Evolutionary conservation across 2,888 invertebrate species (phyloP).

Genomic region (Muscina levida): DNA sequence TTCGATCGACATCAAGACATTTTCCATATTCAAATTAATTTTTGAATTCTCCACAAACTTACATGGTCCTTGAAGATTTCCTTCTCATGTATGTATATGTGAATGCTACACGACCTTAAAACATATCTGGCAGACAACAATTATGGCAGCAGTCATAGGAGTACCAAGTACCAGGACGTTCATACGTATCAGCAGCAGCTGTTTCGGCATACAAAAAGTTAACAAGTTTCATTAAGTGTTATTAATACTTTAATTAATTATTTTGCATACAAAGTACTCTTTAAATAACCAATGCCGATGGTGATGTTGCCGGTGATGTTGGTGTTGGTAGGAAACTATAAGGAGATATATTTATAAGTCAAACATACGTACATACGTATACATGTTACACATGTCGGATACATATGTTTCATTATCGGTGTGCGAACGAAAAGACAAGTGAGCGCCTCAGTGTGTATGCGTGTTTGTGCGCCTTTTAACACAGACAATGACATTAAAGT

Average conservation of each 20-base stretch:
- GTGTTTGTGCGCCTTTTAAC: neutral
- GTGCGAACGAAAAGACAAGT: too few species aligned
- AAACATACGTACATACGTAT: neutral
- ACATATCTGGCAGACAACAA: slow-evolving; percentile 8
- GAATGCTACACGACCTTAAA: neutral
- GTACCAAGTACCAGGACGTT: neutral
- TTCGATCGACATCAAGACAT: too few species aligned
- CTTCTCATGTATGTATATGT: neutral
- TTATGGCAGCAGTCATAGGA: neutral
- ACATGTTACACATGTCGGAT: neutral
- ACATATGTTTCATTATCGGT: too few species aligned
- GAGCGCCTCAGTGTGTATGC: neutral
- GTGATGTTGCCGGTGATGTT: slow-evolving; percentile 21
- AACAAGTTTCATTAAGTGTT: slow-evolving; percentile 66
- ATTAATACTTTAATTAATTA: slow-evolving; percentile 67
- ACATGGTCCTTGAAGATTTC: slow-evolving; percentile 14
- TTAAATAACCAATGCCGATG: slow-evolving; percentile 56
- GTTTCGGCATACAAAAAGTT: slow-evolving; percentile 54
- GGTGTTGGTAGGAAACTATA: slow-evolving; percentile 1
- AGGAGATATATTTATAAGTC: neutral
- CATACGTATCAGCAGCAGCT: slow-evolving; percentile 34
- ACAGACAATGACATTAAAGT: slow-evolving; percentile 33
- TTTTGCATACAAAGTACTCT: slow-evolving; percentile 64
- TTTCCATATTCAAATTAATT: too few species aligned
- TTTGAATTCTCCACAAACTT: slow-evolving; percentile 4